A percentile compares a stretch with the other conserved stretches of the same genome.
These are phyloP conservation scores for Anolis sagrei DNA, from an alignment of 2,113 vertebrate genomes.

Conservation along the genomic window DNA sequence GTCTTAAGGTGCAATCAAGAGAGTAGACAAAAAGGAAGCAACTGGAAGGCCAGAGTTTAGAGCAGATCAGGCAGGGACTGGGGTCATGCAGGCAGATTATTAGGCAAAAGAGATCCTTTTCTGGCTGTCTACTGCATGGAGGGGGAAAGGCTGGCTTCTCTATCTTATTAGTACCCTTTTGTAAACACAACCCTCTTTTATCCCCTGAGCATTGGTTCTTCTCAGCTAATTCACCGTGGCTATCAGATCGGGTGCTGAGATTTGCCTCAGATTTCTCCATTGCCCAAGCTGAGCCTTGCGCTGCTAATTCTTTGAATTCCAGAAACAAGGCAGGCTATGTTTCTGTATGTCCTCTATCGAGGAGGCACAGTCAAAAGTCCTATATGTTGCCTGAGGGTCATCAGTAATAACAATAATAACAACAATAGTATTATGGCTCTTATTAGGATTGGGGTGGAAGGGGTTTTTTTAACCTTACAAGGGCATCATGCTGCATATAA, in stretches of 20 bases:
- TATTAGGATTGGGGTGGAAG: neutral
- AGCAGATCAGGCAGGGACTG: neutral
- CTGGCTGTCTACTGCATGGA: neutral
- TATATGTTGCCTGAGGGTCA: constrained; percentile 22
- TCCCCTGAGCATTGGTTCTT: constrained; percentile 11
- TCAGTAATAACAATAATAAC: neutral
- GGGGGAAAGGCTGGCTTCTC: neutral
- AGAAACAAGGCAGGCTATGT: neutral
- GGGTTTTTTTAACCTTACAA: constrained; percentile 10
- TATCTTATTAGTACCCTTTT: neutral
- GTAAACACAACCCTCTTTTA: constrained; percentile 23
- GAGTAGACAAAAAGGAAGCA: neutral
- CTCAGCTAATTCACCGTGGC: neutral
- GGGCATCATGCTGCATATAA: constrained; percentile 41
- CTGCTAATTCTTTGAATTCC: neutral
- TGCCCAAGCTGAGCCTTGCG: neutral
- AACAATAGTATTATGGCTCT: constrained; percentile 27
- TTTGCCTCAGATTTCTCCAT: neutral
- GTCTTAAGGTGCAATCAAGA: neutral
- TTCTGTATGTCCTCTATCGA: neutral
- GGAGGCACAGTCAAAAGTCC: constrained; percentile 2
- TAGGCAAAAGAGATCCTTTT: neutral
- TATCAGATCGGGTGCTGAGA: neutral
- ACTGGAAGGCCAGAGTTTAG: too few relatives aligned
- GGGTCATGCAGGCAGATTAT: neutral